phyloP scores from a whole-genome alignment of 2,797 vertebrate genomes.

The Mastacembelus armatus region DNA sequence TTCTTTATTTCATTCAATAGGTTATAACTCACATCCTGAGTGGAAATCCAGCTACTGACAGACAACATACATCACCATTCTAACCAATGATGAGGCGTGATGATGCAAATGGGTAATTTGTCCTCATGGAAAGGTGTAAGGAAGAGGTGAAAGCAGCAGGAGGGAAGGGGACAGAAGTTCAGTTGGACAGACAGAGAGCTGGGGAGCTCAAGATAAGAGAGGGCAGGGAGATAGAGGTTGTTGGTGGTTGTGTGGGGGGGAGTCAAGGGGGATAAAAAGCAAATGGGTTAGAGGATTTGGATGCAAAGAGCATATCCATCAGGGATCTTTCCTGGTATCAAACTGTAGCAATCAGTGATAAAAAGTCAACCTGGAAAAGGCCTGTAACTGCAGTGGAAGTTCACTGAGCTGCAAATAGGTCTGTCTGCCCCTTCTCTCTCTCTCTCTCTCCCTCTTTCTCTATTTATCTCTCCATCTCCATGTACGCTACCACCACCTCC shows the following conservation, averaged over 20 bases:
- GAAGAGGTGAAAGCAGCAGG: constrained; percentile 31
- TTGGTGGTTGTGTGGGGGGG: not conserved
- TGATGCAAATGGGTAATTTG: constrained; percentile 6
- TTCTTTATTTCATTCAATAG: too few species aligned
- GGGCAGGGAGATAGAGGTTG: constrained; percentile 46
- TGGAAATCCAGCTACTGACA: not conserved
- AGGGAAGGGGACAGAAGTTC: constrained; percentile 68
- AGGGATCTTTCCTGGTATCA: constrained; percentile 74
- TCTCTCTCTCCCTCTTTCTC: constrained; percentile 21
- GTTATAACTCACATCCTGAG: too few species aligned
- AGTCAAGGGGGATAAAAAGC: constrained; percentile 28
- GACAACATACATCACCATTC: constrained; percentile 2
- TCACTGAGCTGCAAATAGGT: constrained; percentile 67
- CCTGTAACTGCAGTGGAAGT: constrained; percentile 73
- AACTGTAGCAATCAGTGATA: constrained; percentile 72
- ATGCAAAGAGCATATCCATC: constrained; percentile 71
- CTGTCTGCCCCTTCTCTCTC: constrained; percentile 41
- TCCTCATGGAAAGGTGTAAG: constrained; percentile 16
- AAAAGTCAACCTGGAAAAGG: constrained; percentile 74
- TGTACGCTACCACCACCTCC: not conserved
- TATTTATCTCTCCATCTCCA: constrained; percentile 24
- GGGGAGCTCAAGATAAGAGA: constrained; percentile 69
- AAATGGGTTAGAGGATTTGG: constrained; percentile 70
- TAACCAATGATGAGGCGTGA: constrained; percentile 11
- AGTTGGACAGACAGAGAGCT: constrained; percentile 70